Evolutionary conservation across 2,113 vertebrate genomes (phyloP).

Genomic region (Pomatorhinus ruficollis): DNA sequence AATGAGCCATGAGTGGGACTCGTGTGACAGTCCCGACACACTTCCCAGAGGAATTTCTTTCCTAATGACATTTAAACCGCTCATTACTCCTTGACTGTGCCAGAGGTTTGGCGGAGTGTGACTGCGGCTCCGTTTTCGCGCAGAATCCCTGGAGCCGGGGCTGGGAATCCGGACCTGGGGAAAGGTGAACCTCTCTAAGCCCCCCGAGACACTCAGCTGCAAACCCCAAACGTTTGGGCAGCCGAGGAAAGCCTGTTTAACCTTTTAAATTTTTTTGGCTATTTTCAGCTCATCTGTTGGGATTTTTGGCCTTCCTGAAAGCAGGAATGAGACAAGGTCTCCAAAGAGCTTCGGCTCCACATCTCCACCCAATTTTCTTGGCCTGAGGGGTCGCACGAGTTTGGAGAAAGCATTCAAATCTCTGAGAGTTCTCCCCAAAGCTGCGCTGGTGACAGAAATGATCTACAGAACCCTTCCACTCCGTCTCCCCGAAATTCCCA

Average conservation of each 20-base stretch:
- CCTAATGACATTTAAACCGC: background rate
- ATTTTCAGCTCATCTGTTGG: background rate
- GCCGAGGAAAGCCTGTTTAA: background rate
- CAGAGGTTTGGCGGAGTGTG: background rate
- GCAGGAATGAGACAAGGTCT: background rate
- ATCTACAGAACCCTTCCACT: background rate
- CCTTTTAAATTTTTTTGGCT: background rate
- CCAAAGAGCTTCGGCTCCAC: background rate
- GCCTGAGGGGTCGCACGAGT: background rate
- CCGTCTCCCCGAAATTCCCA: background rate
- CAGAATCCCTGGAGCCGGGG: background rate
- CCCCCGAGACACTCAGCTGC: background rate
- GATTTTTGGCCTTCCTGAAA: background rate
- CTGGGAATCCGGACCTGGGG: background rate
- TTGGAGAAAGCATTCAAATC: background rate
- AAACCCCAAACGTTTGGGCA: background rate
- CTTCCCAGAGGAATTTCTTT: background rate
- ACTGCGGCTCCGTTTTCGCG: background rate
- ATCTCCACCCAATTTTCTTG: background rate
- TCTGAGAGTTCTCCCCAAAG: background rate
- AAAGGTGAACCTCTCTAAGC: background rate
- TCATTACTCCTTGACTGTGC: background rate
- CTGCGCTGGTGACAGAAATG: background rate
- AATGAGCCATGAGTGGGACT: background rate
- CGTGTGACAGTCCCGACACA: background rate